Base-by-base conservation (phyloP, 2,113 vertebrate species). In the Rhabdomys dilectus region DNA sequence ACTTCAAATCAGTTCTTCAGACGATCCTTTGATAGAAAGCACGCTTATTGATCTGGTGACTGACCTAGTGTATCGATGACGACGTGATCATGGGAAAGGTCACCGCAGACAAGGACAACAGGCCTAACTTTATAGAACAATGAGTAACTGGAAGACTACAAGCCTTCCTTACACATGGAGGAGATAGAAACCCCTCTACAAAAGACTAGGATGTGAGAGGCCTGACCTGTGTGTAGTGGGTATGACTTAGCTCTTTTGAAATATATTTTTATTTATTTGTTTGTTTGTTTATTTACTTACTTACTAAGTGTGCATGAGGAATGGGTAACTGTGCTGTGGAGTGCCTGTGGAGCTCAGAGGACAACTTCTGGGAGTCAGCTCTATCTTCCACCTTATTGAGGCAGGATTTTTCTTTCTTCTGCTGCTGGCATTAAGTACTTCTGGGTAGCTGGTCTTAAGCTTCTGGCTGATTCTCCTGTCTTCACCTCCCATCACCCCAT, bases 1-100 rank as follows among this genome's bases (percentile, higher is more conserved):
- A 42, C 3, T 62, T 62, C 64, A 11, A 62, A 84, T 45, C 84
- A 91, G 2, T 81, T 93, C 70, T 95, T 90, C 76, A 70, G 84
- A 76, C 76, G 24, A 90, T 42, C 3, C 56, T 96, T 90, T 42
- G 82, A 16, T 53, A 58, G 85, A 81, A 92, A 70, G 31, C 42
- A 56, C 89, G 48, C 58, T 76, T 92, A 76, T 62, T 93, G 85
- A 93, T 96, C 93, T 96, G 76, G 42, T 97, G 78, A 90, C 92
- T 81, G 58, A 84, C 68, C 10, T 36, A 91, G 56, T 73, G 68
- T 94, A 86, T 85, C 76, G 88, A 77, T 93, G 34, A 91, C n/a
- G 91, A 48, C 51, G 60, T 80, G 85, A 96, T 95, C 88, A 85
- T 62, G 62, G 85, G 51, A 90, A 90, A 92, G 75, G 80, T 93